A percentile compares a stretch with the other conserved stretches of the same genome.
Conservation (phyloP, 2,113 vertebrate genomes). For the Aegithalos caudatus region DNA sequence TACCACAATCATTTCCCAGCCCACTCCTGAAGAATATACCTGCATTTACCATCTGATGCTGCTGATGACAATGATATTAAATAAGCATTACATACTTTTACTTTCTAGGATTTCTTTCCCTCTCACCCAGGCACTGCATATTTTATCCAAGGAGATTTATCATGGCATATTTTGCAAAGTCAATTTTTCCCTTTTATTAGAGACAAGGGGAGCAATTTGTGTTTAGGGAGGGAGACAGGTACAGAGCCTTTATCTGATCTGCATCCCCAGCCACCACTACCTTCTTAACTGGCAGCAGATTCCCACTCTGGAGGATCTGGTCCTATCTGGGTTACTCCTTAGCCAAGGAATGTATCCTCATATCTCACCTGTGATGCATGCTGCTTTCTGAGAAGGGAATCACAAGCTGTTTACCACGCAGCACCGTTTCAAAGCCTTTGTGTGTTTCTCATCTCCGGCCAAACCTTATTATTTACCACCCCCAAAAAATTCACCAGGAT, state of each 20-base stretch:
- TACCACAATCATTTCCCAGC: neutral
- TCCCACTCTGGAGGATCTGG: neutral
- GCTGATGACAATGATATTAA: neutral
- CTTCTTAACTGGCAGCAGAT: neutral
- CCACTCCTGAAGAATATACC: neutral
- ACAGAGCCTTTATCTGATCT: slow-evolving; percentile 37
- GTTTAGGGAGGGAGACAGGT: slow-evolving; percentile 33
- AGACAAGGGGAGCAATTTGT: slow-evolving; percentile 34
- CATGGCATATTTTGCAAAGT: neutral
- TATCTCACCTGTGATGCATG: neutral
- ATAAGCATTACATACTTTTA: neutral
- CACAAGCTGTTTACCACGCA: neutral
- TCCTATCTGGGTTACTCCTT: neutral
- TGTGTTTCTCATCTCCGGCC: neutral
- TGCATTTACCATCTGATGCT: neutral
- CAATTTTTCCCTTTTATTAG: slow-evolving; percentile 14
- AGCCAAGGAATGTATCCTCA: neutral
- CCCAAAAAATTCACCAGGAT: neutral
- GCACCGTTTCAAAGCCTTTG: slow-evolving; percentile 2
- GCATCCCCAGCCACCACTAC: neutral
- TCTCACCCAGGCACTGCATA: neutral
- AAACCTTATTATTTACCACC: neutral
- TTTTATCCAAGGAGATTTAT: neutral
- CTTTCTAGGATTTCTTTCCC: neutral
- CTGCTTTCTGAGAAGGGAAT: neutral